Percentiles rank a stretch among this genome's conserved stretches.
These are phyloP conservation scores for Planiliza haematocheilus DNA, from an alignment of 2,113 vertebrate species.

Conservation along the genomic window DNA sequence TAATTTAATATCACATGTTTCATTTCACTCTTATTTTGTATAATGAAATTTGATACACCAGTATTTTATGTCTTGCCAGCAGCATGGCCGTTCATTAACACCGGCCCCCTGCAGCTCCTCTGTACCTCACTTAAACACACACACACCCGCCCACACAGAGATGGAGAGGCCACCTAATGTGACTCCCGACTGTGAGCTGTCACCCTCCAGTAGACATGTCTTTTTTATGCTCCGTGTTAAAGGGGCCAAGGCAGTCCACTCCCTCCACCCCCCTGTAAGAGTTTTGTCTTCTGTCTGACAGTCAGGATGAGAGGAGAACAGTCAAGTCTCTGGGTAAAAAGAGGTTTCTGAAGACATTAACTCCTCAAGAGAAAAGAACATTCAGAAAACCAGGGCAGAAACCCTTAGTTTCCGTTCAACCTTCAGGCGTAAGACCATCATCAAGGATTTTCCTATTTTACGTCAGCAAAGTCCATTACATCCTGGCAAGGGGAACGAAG, in stretches of 20 bases:
- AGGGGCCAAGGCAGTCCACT: slow-evolving; percentile 33
- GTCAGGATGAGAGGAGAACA: background rate
- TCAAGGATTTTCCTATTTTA: background rate
- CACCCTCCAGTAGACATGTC: slow-evolving; percentile 60
- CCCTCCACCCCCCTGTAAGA: slow-evolving; percentile 20
- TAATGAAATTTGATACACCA: slow-evolving; percentile 20
- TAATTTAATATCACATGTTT: background rate
- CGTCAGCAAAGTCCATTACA: background rate
- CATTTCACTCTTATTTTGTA: slow-evolving; percentile 10
- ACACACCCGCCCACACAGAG: slow-evolving; percentile 14
- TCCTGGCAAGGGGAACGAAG: background rate
- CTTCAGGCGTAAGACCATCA: background rate
- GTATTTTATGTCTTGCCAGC: slow-evolving; percentile 47
- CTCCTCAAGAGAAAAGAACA: background rate
- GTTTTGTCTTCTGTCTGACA: slow-evolving; percentile 42
- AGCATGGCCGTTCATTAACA: slow-evolving; percentile 53
- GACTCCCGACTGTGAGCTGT: slow-evolving; percentile 57
- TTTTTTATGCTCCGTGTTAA: slow-evolving; percentile 58
- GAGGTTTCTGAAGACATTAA: slow-evolving; percentile 7
- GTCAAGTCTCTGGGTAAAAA: background rate
- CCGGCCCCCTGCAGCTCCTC: slow-evolving; percentile 34
- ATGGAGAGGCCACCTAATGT: slow-evolving; percentile 50
- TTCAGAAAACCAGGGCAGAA: background rate
- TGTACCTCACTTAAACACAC: slow-evolving; percentile 29
- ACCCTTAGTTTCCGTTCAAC: background rate